Base-by-base conservation (phyloP, 2,888 invertebrate genomes). In the Drosophila parthenogenetica region DNA sequence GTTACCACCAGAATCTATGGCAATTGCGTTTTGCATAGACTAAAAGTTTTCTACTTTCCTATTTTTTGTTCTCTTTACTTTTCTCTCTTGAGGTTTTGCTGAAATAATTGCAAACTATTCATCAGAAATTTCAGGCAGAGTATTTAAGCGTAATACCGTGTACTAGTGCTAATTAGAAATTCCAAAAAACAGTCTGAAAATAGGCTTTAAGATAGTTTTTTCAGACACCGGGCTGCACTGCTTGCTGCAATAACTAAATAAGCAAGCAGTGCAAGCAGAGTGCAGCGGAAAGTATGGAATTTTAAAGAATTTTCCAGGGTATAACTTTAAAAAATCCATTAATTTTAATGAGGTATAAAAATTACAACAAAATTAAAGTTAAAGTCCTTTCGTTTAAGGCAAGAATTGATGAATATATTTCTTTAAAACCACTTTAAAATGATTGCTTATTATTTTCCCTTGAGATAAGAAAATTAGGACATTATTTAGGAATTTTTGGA, bases 1-100 rank as follows among this genome's bases (percentile, higher is more conserved):
- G 78, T 87, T 86, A 19, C 48, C 58, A 62, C 67, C 69, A 71
- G 67, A 79, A 84, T 87, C 81, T 84, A 84, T 73, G 69, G 79
- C 75, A 69, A 64, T 75, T 69, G 74, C 78, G 53, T 54, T 68
- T 48, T 43, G 53, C 66, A 8, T 13, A 45, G 55, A 53, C 64
- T 32, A 10, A 48, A 49, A 49, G 32, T 58, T 59, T 61, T 65
- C 45, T 51, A 51, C 48, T 46, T 42, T 7, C 14, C 29, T 29
- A 22, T 29, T 29, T 8, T 8, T 29, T 8, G 1, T 2, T 29
- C 29, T 29, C 29, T 29, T 7, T 37, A 17, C 14, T 42, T 19
- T 29, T 48, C 51, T 49, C 43, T 22, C 14, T n/a, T 59, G 43
- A 42, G 60, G 39, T 53, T 63, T 50, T 68, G 62, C 69, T 14